Conservation (phyloP, 37 sponge, comb jelly and placozoan genomes). For the Aphrocallistes beatrix region DNA sequence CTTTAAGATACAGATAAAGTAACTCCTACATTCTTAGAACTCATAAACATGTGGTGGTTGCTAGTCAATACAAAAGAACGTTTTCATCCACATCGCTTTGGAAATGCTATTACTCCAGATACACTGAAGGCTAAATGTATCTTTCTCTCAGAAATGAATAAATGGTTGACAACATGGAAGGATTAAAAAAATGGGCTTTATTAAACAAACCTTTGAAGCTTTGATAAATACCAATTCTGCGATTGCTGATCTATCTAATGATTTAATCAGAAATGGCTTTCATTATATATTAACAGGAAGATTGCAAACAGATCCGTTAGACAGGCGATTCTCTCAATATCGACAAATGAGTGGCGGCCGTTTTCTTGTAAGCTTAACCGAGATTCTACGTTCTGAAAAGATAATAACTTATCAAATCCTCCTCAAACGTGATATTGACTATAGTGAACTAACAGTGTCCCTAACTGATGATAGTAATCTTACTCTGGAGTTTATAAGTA, state of each 20-base stretch:
- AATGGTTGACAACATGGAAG: not conserved
- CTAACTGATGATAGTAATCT: not conserved
- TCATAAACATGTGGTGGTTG: slow-evolving; percentile 2
- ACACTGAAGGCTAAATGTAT: not conserved
- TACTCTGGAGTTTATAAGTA: not conserved
- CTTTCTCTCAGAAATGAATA: not conserved
- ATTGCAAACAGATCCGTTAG: slow-evolving; percentile 12
- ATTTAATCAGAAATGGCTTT: not conserved
- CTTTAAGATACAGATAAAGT: not conserved
- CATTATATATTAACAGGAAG: not conserved
- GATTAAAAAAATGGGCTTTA: not conserved
- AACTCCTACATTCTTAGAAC: slow-evolving; percentile 10
- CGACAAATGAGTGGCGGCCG: slow-evolving; percentile 13
- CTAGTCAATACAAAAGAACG: not conserved
- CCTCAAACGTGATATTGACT: not conserved
- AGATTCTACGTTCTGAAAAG: slow-evolving; percentile 7
- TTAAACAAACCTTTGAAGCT: not conserved
- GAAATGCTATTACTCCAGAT: not conserved
- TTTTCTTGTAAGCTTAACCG: slow-evolving; percentile 5
- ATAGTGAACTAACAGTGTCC: not conserved
- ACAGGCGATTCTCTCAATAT: not conserved
- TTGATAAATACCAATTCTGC: not conserved
- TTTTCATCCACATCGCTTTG: slow-evolving; percentile 12
- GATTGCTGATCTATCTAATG: slow-evolving; percentile 11
- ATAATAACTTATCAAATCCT: not conserved